Percentiles rank a stretch among this genome's conserved stretches.
phyloP scores from a whole-genome alignment of 2,797 vertebrate genomes.

The Parauchenoglanis ngamensis region DNA sequence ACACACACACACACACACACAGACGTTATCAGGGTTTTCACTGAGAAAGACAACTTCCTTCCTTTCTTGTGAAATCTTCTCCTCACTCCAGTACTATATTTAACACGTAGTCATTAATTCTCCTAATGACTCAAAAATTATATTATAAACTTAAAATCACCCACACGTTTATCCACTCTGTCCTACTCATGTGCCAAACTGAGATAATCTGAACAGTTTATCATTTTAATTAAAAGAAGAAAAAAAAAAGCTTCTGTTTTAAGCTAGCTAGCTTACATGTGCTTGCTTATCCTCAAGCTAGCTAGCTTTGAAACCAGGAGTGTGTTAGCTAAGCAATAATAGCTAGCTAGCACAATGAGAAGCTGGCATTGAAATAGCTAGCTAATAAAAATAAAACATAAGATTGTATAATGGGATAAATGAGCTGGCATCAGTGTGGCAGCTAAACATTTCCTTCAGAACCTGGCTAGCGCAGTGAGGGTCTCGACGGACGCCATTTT shows the following conservation, averaged over 20 bases:
- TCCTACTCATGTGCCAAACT: not conserved
- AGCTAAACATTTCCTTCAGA: not conserved
- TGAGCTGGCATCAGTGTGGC: not conserved
- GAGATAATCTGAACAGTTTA: not conserved
- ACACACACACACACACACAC: conserved; percentile 17
- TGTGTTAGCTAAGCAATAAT: not conserved
- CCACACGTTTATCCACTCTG: not conserved
- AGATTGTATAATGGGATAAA: not conserved
- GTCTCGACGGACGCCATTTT: not conserved
- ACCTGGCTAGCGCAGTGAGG: not conserved
- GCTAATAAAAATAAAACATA: not conserved
- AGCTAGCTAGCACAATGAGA: not conserved
- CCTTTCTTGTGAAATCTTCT: not conserved
- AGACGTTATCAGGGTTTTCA: conserved; percentile 3
- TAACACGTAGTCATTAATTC: not conserved
- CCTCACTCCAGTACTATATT: not conserved
- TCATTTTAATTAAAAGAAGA: not conserved
- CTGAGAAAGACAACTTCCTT: not conserved
- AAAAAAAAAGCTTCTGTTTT: not conserved
- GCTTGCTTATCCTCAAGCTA: not conserved
- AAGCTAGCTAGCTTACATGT: not conserved
- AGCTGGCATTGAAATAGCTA: not conserved
- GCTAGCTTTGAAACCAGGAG: not conserved
- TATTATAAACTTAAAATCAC: not conserved
- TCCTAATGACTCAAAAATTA: not conserved